A percentile compares a stretch with the other conserved stretches of the same genome.
Conservation (phyloP, 2,113 vertebrate species). For the Prunella fulvescens region DNA sequence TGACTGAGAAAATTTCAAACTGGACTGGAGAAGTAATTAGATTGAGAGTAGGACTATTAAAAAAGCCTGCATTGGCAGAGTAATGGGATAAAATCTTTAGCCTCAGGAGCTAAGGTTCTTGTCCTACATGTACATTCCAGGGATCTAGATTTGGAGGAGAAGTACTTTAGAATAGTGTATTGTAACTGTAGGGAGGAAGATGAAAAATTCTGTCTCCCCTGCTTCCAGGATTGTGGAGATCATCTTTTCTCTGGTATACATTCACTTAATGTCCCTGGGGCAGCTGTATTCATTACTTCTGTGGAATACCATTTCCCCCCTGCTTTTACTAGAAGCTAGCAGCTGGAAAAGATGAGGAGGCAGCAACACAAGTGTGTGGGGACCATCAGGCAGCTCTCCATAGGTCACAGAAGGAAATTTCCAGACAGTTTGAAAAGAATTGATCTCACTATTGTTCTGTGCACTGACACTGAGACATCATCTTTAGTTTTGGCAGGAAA, state of each 20-base stretch:
- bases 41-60: neutral
- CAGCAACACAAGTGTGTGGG: neutral
- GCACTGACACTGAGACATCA: neutral
- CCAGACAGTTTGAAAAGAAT: neutral
- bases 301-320: neutral
- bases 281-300: neutral
- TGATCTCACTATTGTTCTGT: neutral
- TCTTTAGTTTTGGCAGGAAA: neutral
- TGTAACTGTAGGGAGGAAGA: neutral
- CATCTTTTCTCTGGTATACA: neutral
- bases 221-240: neutral
- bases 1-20: neutral
- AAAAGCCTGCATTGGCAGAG: neutral
- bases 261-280: neutral
- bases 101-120: neutral
- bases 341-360: constrained; percentile 27
- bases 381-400: neutral
- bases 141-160: neutral
- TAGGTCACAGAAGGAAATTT: neutral
- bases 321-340: constrained; percentile 15
- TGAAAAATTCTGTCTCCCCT: neutral
- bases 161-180: neutral
- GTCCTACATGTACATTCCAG: neutral
- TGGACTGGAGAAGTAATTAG: neutral
- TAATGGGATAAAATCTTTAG: neutral